A percentile compares a stretch with the other conserved stretches of the same genome.
Evolutionary conservation across 2,797 vertebrate genomes (phyloP).

Genomic region (Gambusia yucatana): DNA sequence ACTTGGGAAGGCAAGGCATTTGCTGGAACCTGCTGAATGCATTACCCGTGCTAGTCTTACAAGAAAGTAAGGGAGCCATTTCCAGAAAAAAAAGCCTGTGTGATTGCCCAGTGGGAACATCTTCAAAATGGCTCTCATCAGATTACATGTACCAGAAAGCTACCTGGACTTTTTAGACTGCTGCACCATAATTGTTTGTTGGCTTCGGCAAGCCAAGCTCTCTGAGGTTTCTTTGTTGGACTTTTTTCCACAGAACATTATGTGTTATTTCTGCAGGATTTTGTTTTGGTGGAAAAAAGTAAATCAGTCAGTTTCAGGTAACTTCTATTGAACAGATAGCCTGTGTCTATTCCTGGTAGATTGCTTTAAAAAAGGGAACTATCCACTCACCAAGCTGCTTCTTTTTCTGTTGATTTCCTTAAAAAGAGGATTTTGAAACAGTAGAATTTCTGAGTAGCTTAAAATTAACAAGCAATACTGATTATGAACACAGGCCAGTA

Average conservation of each 20-base stretch:
- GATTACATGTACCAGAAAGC: slow-evolving; percentile 35
- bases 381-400: slow-evolving; percentile 32
- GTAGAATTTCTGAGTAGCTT: slow-evolving; percentile 50
- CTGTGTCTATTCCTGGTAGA: slow-evolving; percentile 42
- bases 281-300: neutral
- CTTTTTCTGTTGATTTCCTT: slow-evolving; percentile 24
- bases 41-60: slow-evolving; percentile 4
- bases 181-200: slow-evolving; percentile 30
- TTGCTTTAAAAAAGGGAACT: slow-evolving; percentile 11
- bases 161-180: slow-evolving; percentile 40
- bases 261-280: slow-evolving; percentile 6
- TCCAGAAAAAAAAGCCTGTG: slow-evolving; percentile 17
- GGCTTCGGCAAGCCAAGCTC: slow-evolving; percentile 43
- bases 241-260: slow-evolving; percentile 1
- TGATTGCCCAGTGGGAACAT: slow-evolving; percentile 20
- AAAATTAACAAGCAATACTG: slow-evolving; percentile 49
- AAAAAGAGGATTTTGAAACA: slow-evolving; percentile 13
- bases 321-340: slow-evolving; percentile 40
- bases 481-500: slow-evolving; percentile 46
- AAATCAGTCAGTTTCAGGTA: slow-evolving; percentile 16
- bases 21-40: slow-evolving; percentile 16
- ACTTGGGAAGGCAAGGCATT: slow-evolving; percentile 3
- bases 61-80: slow-evolving; percentile 17
- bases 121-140: slow-evolving; percentile 26
- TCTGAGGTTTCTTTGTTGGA: slow-evolving; percentile 17